Base-by-base conservation (phyloP, 1,140 invertebrate genomes). In the Monomorium pharaonis region DNA sequence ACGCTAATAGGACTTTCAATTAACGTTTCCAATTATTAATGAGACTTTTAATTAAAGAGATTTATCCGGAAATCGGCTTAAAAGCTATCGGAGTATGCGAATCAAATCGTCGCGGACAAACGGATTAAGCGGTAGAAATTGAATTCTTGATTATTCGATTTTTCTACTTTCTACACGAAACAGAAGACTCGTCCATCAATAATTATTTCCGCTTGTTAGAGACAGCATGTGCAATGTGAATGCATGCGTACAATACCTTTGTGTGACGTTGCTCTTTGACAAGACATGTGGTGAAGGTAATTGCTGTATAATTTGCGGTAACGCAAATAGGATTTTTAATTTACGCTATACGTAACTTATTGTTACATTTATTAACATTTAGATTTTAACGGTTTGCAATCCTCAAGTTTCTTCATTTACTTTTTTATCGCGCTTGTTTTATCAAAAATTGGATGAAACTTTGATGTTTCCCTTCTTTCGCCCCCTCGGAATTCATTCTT, bases 21-120 rank as follows among this genome's bases (percentile, higher is more conserved):
- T 84, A 85, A 67, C 27, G 54, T 67, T 89, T 88, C 47, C 87
- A 88, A 88, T 88, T 86, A 85, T 60, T 89, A 88, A 88, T 89
- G 88, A 89, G 75, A 84, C 70, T 60, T 86, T 88, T 63, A 80
- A 89, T 80, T 72, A 89, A 74, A 80, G 37, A 74, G 54, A 88
- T 87, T 89, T 88, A 75, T 60, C 37, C 51, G 24, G 75, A 58
- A 89, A 88, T 88, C 67, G 44, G 75, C 74, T 88, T 80, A 88
- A 62, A 74, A 58, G 65, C 18, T 44, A 42, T 16, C 51, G 42
- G 56, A n/a, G 56, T 5, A 21, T 44, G 44, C 18, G 65, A n/a
- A 89, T 89, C 51, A 80, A 88, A 80, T 85, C 24, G 49, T 69
- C 49, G 56, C 47, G 51, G 58, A 60, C 87, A 67, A 54, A 77